Evolutionary conservation across 2,797 vertebrate genomes (phyloP).

Genomic region (Agapornis canus): DNA sequence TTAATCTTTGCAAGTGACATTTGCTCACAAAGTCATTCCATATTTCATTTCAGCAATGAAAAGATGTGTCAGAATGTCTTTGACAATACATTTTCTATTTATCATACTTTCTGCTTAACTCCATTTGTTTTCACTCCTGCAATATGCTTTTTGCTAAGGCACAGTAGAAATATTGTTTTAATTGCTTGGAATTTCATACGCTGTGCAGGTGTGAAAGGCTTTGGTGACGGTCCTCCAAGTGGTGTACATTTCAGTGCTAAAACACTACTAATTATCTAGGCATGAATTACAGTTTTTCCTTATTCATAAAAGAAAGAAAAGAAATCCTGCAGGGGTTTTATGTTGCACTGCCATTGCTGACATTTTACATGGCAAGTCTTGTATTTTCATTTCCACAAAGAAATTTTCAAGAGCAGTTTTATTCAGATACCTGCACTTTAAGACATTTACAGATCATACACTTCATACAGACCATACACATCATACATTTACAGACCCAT

Average conservation of each 20-base stretch:
- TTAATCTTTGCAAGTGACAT: neutral
- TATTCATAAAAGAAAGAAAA: neutral
- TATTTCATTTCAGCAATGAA: neutral
- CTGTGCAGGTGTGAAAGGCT: conserved; percentile 48
- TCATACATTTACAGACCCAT: neutral
- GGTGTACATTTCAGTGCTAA: conserved; percentile 57
- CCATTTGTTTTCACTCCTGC: neutral
- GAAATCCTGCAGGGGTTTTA: neutral
- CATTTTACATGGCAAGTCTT: neutral
- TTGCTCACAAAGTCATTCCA: neutral
- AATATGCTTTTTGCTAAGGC: neutral
- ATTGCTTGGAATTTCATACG: conserved; percentile 60
- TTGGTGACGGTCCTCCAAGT: neutral
- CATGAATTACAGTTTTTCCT: conserved; percentile 32
- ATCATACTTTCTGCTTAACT: neutral
- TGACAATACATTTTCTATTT: neutral
- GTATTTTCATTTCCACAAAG: neutral
- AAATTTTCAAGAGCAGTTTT: neutral
- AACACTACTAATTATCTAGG: conserved; percentile 24
- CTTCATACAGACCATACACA: no score
- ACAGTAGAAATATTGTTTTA: neutral
- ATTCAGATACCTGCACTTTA: neutral
- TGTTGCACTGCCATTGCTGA: neutral
- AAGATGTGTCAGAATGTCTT: neutral
- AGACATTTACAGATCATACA: neutral